phyloP scores from a whole-genome alignment of 2,888 invertebrate genomes.

The Cerceris rybyensis region DNA sequence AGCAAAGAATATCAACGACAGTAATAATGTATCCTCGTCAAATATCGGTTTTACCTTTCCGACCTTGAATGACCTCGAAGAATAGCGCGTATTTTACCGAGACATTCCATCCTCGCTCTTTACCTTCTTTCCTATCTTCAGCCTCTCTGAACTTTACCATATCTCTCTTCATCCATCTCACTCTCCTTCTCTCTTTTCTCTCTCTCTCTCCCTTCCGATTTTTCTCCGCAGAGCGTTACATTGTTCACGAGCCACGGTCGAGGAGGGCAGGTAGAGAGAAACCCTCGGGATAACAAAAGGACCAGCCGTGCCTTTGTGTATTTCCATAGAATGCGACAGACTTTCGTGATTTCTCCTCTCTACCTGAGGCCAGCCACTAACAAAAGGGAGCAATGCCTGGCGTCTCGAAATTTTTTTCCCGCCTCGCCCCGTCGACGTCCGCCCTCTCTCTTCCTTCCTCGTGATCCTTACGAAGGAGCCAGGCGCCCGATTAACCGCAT shows the following conservation, averaged over 20 bases:
- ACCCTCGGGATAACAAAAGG: constrained; percentile 63
- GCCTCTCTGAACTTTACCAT: no score
- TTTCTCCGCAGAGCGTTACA: constrained; percentile 50
- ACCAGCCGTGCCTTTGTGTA: constrained; percentile 60
- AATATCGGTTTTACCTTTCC: constrained; percentile 14
- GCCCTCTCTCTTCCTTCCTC: constrained; percentile 2
- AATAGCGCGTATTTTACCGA: not conserved
- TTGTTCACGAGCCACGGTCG: constrained; percentile 55
- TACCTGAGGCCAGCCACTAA: constrained; percentile 54
- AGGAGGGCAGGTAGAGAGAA: constrained; percentile 54
- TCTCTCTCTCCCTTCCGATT: constrained; percentile 31
- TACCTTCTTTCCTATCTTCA: not conserved
- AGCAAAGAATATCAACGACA: no score
- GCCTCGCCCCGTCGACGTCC: constrained; percentile 32
- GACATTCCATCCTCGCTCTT: not conserved
- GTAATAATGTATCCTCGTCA: not conserved
- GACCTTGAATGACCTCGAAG: constrained; percentile 54
- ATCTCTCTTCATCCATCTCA: no score
- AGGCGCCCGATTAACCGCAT: constrained; percentile 75
- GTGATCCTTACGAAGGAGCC: constrained; percentile 50
- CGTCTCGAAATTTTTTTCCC: constrained; percentile 53
- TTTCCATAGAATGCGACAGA: constrained; percentile 66
- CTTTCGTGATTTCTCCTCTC: constrained; percentile 63
- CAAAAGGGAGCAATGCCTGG: constrained; percentile 65
- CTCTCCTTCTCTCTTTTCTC: not conserved